phyloP scores from a whole-genome alignment of 2,888 invertebrate genomes.

The Pharmacophagus antenor region DNA sequence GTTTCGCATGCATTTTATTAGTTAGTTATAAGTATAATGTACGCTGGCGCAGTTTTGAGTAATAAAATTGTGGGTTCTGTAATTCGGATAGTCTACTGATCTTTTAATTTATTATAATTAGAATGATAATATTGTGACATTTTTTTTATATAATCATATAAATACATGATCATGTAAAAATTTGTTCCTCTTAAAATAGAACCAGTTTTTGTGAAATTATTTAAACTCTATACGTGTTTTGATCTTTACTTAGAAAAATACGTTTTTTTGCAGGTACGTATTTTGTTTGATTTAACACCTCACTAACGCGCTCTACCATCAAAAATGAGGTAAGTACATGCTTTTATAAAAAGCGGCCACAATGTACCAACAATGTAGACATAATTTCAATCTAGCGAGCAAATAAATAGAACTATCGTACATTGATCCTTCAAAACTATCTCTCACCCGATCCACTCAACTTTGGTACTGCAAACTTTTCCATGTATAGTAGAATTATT shows the following conservation, averaged over 20 bases:
- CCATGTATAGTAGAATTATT: conserved; percentile 29
- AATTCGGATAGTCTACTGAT: no score
- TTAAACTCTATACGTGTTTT: no score
- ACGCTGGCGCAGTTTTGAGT: no score
- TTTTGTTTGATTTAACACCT: background rate
- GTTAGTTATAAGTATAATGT: no score
- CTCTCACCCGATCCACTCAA: conserved; percentile 1
- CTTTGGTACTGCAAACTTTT: conserved; percentile 23
- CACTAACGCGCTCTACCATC: background rate
- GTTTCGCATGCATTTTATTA: background rate
- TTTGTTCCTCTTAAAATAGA: no score
- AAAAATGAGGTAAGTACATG: conserved; percentile 19
- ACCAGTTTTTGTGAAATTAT: no score
- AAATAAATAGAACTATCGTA: background rate
- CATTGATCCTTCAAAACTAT: conserved; percentile 13
- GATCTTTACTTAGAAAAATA: background rate
- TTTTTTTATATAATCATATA: no score
- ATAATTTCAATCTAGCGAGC: background rate
- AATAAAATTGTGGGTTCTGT: no score
- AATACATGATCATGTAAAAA: no score
- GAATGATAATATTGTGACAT: no score
- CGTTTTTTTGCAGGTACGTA: conserved; percentile 28
- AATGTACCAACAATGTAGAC: no score
- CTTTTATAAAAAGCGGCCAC: background rate
- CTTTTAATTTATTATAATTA: no score